Conservation (phyloP, 2,888 invertebrate genomes). For the Arge pagana region DNA sequence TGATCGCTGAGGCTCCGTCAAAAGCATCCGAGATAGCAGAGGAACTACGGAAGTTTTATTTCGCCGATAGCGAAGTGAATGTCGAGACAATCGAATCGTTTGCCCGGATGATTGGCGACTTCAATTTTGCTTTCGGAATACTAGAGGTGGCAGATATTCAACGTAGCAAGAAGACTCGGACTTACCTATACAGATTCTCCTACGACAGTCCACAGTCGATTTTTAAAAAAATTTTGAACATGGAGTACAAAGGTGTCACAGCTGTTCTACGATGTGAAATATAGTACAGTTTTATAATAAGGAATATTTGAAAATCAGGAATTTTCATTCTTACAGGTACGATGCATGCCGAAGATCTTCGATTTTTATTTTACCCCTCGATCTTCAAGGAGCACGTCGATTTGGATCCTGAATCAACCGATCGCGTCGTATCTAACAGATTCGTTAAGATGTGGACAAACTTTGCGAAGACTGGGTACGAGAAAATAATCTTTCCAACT, state of each 20-base stretch:
- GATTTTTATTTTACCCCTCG: slow-evolving; percentile 61
- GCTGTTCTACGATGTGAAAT: slow-evolving; percentile 54
- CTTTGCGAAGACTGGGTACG: slow-evolving; percentile 64
- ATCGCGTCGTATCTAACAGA: slow-evolving; percentile 55
- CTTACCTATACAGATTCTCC: slow-evolving; percentile 65
- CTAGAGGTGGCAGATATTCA: slow-evolving; percentile 55
- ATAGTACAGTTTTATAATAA: slow-evolving; percentile 55
- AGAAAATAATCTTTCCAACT: not conserved
- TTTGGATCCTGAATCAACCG: slow-evolving; percentile 44
- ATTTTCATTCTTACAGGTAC: slow-evolving; percentile 55
- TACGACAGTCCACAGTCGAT: slow-evolving; percentile 42
- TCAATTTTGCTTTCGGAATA: slow-evolving; percentile 59
- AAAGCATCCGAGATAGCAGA: slow-evolving; percentile 42
- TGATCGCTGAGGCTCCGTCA: slow-evolving; percentile 33
- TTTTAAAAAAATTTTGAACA: not conserved
- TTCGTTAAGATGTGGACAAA: slow-evolving; percentile 66
- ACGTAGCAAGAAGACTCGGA: slow-evolving; percentile 56
- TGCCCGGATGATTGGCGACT: slow-evolving; percentile 62
- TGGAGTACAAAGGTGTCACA: not conserved
- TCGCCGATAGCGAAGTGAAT: slow-evolving; percentile 55
- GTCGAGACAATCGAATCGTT: slow-evolving; percentile 53
- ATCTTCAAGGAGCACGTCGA: slow-evolving; percentile 30
- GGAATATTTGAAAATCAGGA: not conserved
- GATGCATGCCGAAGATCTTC: slow-evolving; percentile 67
- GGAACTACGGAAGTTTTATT: slow-evolving; percentile 59